Evolutionary conservation across 2,113 vertebrate genomes (phyloP).

Genomic region (Paradisaea rubra): DNA sequence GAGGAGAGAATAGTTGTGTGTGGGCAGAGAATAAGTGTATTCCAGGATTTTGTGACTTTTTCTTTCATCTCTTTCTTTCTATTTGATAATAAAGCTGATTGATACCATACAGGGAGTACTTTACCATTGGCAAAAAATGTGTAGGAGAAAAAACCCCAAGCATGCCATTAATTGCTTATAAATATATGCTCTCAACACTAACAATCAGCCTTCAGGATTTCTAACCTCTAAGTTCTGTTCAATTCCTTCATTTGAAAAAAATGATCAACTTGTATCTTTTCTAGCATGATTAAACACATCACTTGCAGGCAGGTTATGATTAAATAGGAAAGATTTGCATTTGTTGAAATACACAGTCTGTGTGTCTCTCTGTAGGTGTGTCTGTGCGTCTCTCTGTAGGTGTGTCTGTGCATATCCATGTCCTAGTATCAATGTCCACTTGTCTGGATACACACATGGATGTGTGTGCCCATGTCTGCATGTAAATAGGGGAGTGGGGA

Average conservation of each 20-base stretch:
- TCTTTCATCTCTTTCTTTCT: slow-evolving; percentile 28
- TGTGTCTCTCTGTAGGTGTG: background rate
- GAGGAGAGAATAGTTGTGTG: slow-evolving; percentile 10
- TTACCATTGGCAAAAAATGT: slow-evolving; percentile 8
- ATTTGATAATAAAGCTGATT: slow-evolving; percentile 16
- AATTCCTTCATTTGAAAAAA: slow-evolving; percentile 35
- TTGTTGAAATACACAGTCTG: background rate
- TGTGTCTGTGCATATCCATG: background rate
- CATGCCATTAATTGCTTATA: slow-evolving; percentile 61
- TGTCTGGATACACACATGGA: background rate
- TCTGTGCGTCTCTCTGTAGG: background rate
- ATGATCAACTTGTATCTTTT: slow-evolving; percentile 21
- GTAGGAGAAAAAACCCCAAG: background rate
- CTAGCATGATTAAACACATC: background rate
- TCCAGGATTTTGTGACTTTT: slow-evolving; percentile 11
- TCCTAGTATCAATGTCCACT: background rate
- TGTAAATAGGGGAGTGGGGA: background rate
- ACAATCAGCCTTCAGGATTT: slow-evolving; percentile 31
- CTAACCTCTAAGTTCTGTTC: slow-evolving; percentile 17
- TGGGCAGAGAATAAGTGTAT: slow-evolving; percentile 29
- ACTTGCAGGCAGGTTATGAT: background rate
- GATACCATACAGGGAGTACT: slow-evolving; percentile 26
- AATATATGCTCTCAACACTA: slow-evolving; percentile 31
- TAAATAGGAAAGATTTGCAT: background rate
- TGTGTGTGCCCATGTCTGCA: background rate